These are phyloP conservation scores for Phylloscopus trochilus DNA, from an alignment of 2,113 vertebrate genomes.

Conservation along the genomic window DNA sequence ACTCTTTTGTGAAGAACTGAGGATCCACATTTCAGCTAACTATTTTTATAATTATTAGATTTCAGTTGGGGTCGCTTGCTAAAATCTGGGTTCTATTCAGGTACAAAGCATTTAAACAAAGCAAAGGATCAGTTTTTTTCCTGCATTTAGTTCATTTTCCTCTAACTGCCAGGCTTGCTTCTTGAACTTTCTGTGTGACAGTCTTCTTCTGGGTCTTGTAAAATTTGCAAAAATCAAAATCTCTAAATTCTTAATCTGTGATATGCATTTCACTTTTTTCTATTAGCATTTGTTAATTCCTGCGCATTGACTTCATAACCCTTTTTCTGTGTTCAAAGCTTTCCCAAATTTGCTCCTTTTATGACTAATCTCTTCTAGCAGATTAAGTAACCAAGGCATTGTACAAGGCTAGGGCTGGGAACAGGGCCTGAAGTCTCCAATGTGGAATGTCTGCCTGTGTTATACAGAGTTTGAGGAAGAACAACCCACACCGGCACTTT, in stretches of 20 bases:
- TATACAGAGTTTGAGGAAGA: neutral
- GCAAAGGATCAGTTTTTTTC: neutral
- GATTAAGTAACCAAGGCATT: neutral
- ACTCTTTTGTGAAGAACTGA: neutral
- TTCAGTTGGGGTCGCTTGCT: neutral
- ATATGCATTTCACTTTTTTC: neutral
- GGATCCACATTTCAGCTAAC: neutral
- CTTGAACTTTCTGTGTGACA: neutral
- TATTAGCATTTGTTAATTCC: neutral
- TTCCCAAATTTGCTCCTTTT: neutral
- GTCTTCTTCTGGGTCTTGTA: neutral
- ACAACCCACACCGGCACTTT: rapidly evolving
- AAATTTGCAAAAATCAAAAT: neutral
- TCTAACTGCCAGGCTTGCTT: neutral
- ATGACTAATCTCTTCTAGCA: neutral
- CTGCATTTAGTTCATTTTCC: neutral
- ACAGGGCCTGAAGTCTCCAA: neutral
- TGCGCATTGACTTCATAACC: neutral
- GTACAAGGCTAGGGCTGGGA: neutral
- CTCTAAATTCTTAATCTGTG: neutral
- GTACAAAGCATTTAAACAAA: neutral
- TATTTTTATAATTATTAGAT: neutral
- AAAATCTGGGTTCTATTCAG: neutral
- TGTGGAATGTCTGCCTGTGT: neutral
- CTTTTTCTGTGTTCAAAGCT: neutral